phyloP scores from a whole-genome alignment of 1,140 invertebrate genomes.

The Aphaenogaster floridana region DNA sequence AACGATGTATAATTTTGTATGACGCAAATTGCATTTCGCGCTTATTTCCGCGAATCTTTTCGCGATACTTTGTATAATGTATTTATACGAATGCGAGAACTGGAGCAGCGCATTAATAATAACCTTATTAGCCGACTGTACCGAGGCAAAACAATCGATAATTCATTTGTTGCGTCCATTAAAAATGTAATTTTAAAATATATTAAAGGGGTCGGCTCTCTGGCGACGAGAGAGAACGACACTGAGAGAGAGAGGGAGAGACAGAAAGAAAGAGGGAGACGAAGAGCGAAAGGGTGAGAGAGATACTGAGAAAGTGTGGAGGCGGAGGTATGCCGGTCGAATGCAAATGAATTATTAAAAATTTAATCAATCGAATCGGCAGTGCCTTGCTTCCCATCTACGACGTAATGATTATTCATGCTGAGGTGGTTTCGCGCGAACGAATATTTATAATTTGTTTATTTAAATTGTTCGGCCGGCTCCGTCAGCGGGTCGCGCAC shows the following conservation, averaged over 20 bases:
- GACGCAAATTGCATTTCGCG: constrained; percentile 67
- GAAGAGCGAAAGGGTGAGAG: constrained; percentile 21
- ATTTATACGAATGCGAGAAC: constrained; percentile 65
- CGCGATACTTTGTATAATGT: constrained; percentile 56
- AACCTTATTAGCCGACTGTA: constrained; percentile 67
- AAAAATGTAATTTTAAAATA: constrained; percentile 86
- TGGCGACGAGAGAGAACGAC: constrained; percentile 17
- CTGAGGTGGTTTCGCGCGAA: constrained; percentile 84
- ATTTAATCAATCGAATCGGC: constrained; percentile 87
- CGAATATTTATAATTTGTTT: constrained; percentile 87
- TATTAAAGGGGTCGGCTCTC: constrained; percentile 79
- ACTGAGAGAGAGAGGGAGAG: neutral
- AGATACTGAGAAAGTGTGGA: constrained; percentile 63
- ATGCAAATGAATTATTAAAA: constrained; percentile 87
- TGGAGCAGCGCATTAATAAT: constrained; percentile 73
- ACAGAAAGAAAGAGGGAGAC: constrained; percentile 47
- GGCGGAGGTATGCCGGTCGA: constrained; percentile 77
- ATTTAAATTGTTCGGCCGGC: constrained; percentile 84
- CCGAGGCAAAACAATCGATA: constrained; percentile 80
- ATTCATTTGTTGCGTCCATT: constrained; percentile 83
- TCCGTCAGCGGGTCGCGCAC: constrained; percentile 78
- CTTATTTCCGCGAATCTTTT: constrained; percentile 65
- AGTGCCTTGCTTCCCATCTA: constrained; percentile 81
- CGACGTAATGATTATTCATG: constrained; percentile 87
- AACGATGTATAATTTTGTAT: constrained; percentile 56